Evolutionary conservation across 1,140 invertebrate genomes (phyloP), one percentile per base, ranked within the genome.

Genomic region (Drosophila azteca): DNA sequence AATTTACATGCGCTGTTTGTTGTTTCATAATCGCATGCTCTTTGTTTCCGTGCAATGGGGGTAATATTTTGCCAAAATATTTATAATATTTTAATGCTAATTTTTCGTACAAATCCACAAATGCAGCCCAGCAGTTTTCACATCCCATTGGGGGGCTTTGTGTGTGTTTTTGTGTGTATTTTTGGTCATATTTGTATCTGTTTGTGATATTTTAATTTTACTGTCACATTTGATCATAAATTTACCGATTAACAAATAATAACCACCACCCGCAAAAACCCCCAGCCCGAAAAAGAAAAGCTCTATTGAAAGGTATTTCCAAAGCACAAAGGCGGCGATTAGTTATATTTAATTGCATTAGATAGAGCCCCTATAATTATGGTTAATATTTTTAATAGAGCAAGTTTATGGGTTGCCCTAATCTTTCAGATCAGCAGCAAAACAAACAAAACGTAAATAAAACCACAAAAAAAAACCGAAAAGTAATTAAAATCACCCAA

Each of bases 21-120:
- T 65, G 71, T 83, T 87, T 60, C 67, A 69, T 50, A 70, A 70
- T 70, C 65, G 65, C 57, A 77, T 72, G 75, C 75, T 67, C 62
- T 85, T 81, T 87, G 77, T 77, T 74, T 22, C 49, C 44, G 35
- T 54, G 82, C 71, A 58, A 58, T 44, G 59, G 49, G 54, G 54
- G 62, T 79, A 79, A 87, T 87, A 83, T 83, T 83, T 87, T 88
- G 83, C 48, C 71, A 72, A 87, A 87, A 87, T 79, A 87, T 83
- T 88, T 88, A 89, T 87, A 88, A 87, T 87, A 87, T 79, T 88
- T 87, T 83, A 87, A 87, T 87, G 84, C 83, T 83, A 87, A 87
- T 88, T 87, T 88, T 67, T 39, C 35, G 35, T 69, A 61, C 83
- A 88, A 87, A 87, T 88, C 61, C 76, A 39, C 35, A 58, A 69